Base-by-base conservation (phyloP, 2,113 vertebrate genomes). In the Melanerpes formicivorus region DNA sequence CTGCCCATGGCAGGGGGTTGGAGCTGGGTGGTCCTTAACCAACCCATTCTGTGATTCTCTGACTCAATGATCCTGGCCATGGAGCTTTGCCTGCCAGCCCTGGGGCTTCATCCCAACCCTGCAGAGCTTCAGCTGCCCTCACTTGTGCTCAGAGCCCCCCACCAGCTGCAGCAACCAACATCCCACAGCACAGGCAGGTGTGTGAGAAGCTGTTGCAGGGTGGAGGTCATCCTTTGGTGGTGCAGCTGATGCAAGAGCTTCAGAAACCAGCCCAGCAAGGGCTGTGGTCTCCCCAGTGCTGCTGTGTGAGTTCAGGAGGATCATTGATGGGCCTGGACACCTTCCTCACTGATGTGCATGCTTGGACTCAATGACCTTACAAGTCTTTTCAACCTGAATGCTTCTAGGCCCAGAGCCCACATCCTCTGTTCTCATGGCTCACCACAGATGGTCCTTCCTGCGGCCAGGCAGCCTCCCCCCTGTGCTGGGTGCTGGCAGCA, bases 391-490 rank as follows among this genome's bases (percentile, higher is more conserved):
- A 52, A 23, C 50, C 50, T 52, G 50, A 52, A 23, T 52, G 50
- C 50, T 52, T 52, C 50, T 52, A 82, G 65, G 64, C 1, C 0
- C 2, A 42, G 64, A 76, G 77, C 37, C 55, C 69, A 4, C 7
- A 23, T 42, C 3, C 14, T 4, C 42, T 1, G 26, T 9, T 55
- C 26, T 16, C 25, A 17, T 21, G 3, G 29, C 48, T 32, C 27
- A 11, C 5, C 23, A n/a, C 18, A 34, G 70, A 8, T 8, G 12
- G 17, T n/a, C 40, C 58, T 59, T 26, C 17, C 21, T 37, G 1
- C 6, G 54, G 59, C 8, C 0, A 2, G n/a, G 32, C 0, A 3
- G 23, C 27, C 42, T 67, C 48, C 1, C 66, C 48, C 30, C 4
- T 11, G 25, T 50, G 66, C 50, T 0, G 7, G 63, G 5, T 21